A percentile compares a stretch with the other conserved stretches of the same genome.
Evolutionary conservation across 2,888 invertebrate genomes (phyloP).

Genomic region (Philereme vetulata): DNA sequence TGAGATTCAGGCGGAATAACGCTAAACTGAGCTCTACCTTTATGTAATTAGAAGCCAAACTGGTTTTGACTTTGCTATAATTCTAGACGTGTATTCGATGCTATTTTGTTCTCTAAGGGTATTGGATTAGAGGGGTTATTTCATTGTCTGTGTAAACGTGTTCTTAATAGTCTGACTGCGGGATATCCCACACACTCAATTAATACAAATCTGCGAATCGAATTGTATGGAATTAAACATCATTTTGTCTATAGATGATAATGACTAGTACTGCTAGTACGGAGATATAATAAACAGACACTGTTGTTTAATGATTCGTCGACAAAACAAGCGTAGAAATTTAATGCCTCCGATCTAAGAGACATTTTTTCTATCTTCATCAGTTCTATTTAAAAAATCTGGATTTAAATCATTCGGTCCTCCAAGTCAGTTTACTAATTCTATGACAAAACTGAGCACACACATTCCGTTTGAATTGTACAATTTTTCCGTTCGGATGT

Average conservation of each 20-base stretch:
- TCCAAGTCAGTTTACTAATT: too few relatives aligned
- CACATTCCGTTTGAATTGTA: too few relatives aligned
- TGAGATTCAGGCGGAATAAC: constrained; percentile 1
- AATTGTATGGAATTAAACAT: constrained; percentile 8
- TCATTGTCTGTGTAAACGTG: neutral
- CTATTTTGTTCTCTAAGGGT: constrained; percentile 1
- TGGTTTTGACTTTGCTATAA: constrained; percentile 8
- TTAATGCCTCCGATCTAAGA: too few relatives aligned
- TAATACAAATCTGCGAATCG: constrained; percentile 17
- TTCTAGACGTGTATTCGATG: neutral
- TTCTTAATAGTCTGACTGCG: neutral
- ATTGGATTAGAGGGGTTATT: constrained; percentile 2
- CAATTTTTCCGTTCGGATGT: too few relatives aligned
- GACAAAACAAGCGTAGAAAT: too few relatives aligned
- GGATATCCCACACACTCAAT: constrained; percentile 17
- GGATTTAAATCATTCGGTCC: too few relatives aligned
- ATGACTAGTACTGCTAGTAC: too few relatives aligned
- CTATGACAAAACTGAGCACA: too few relatives aligned
- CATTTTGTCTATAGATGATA: constrained; percentile 4
- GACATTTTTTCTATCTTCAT: too few relatives aligned
- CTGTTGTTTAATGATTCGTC: too few relatives aligned
- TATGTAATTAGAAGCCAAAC: neutral
- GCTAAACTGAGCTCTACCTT: constrained; percentile 15
- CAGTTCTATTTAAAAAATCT: too few relatives aligned
- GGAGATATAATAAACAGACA: too few relatives aligned